Conservation (phyloP, 2,888 invertebrate genomes). For the Lagria hirta region DNA sequence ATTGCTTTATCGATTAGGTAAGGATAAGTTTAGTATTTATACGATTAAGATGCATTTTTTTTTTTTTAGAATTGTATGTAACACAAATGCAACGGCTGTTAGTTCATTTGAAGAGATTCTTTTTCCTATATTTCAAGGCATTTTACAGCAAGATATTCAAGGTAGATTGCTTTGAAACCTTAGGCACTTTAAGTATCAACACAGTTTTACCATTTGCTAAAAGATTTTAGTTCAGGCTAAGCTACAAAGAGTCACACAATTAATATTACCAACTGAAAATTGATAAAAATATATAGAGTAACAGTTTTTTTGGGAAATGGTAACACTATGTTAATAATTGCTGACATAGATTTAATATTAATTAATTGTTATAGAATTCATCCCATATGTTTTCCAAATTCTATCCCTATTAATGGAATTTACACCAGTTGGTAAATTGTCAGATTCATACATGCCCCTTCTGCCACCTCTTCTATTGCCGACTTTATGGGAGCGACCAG, state of each 20-base stretch:
- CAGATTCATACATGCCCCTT: constrained; percentile 84
- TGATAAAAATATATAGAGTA: too few relatives aligned
- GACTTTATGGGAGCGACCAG: constrained; percentile 89
- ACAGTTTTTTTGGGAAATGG: constrained; percentile 7
- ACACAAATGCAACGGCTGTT: constrained; percentile 76
- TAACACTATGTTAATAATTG: too few relatives aligned
- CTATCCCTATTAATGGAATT: constrained; percentile 86
- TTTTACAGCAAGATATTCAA: constrained; percentile 91
- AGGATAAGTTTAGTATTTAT: constrained; percentile 41
- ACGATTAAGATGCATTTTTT: not conserved
- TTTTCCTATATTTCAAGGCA: constrained; percentile 94
- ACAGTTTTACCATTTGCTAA: too few relatives aligned
- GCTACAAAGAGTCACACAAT: too few relatives aligned
- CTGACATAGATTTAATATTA: not conserved
- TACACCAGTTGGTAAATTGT: constrained; percentile 58
- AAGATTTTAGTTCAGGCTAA: too few relatives aligned
- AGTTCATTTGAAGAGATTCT: constrained; percentile 87
- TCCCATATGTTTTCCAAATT: constrained; percentile 98
- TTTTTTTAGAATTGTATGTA: constrained; percentile 75
- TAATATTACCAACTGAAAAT: too few relatives aligned
- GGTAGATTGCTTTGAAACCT: constrained; percentile 50
- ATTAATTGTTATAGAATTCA: constrained; percentile 72
- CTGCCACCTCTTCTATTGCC: constrained; percentile 90
- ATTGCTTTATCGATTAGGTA: constrained; percentile 85
- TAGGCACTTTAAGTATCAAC: too few relatives aligned